Percentiles rank a stretch among this genome's conserved stretches.
Evolutionary conservation across 2,797 vertebrate genomes (phyloP).

Genomic region (Hyperoplus immaculatus): DNA sequence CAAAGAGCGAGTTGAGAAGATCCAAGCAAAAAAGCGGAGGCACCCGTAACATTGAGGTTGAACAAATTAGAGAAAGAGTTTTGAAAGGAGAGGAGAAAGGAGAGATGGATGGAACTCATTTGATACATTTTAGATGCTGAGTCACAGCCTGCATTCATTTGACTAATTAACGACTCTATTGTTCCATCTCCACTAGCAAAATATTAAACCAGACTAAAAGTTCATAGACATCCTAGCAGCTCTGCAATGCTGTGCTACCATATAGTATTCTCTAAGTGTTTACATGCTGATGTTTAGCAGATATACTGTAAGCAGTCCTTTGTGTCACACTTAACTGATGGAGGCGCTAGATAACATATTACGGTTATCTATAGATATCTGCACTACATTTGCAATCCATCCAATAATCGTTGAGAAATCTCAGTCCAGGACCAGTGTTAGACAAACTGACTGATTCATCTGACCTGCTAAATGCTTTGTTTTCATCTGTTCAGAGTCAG

Average conservation of each 20-base stretch:
- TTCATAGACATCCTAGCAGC: neutral
- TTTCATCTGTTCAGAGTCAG: neutral
- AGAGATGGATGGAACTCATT: neutral
- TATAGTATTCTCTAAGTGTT: neutral
- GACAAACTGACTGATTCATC: neutral
- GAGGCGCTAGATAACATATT: neutral
- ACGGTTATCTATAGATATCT: neutral
- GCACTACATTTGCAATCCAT: neutral
- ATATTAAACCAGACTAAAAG: neutral
- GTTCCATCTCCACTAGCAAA: neutral
- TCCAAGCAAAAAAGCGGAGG: neutral
- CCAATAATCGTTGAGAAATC: neutral
- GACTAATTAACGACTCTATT: neutral
- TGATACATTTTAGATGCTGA: neutral
- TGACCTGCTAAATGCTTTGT: neutral
- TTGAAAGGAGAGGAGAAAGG: too few relatives aligned
- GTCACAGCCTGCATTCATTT: too few relatives aligned
- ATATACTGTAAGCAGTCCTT: neutral
- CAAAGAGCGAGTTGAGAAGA: constrained; percentile 39
- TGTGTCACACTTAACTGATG: neutral
- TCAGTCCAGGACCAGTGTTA: neutral
- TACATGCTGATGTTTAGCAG: neutral
- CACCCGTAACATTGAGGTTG: neutral
- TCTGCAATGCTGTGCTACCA: neutral
- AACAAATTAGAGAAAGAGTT: neutral